Base-by-base conservation (phyloP, 2,797 vertebrate species). In the Pygocentrus nattereri region DNA sequence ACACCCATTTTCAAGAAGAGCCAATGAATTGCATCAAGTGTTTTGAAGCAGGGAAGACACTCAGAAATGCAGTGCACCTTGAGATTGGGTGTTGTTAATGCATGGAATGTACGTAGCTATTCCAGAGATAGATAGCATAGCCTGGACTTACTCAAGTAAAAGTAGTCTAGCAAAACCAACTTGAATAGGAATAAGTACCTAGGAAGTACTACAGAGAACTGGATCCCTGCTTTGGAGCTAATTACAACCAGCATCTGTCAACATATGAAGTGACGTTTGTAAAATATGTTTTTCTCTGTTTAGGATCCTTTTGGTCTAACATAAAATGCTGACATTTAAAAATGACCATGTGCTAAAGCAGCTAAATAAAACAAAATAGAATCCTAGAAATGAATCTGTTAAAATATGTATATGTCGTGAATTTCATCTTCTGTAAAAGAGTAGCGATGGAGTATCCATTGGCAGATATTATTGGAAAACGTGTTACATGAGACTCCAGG, bases 401-500 rank as follows among this genome's bases (percentile, higher is more conserved):
- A 15, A 27, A 38, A 34, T 61, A 21, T 6, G 16, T 4, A 21
- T 16, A 21, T 16, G 18, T 30, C 62, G 15, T 65, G 34, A 65
- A 65, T 7, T 41, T 44, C 8, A 44, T 44, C 41, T 38, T 38
- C 38, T 0, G 38, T 38, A 38, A 38, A n/a, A 38, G 38, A 8
- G 19, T 27, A 27, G 47, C 16, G 1, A 31, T 34, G 52, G 52
- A 27, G 50, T 30, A 21, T 58, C 23, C 62, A 49, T 30, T 54
- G 54, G 21, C 52, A 58, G 65, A 58, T 75, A 59, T 25, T 44
- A n/a, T 16, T 68, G 38, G 23, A 27, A 21, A 58, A 61, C 6
- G 16, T 61, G 27, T 62, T 34, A 81, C 69, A 27, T 50, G 74
- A 82, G 70, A 58, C 81, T 72, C 78, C 80, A 83, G 84, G 69